Evolutionary conservation across 2,113 vertebrate species (phyloP), one percentile per base, ranked within the genome.

Genomic region (Catharus fuscescens): DNA sequence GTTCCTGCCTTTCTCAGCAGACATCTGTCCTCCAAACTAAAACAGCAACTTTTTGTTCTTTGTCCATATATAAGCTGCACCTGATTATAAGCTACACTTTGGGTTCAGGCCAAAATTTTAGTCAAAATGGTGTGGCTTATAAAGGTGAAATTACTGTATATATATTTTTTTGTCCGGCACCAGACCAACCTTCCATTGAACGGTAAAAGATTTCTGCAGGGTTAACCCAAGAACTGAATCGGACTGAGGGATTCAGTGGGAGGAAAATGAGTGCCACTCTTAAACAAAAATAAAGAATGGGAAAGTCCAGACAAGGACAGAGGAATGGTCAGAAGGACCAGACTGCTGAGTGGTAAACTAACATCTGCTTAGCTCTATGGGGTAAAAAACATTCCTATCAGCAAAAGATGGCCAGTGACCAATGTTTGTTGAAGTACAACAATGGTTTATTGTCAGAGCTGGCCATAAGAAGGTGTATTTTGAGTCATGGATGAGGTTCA

Each of bases 221-320:
- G 2, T 61, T 86, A 78, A 70, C 28, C 12, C 24, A 23, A 69
- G 21, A 80, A 78, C 3, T 8, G 1, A 16, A 7, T 13, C 2
- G 16, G 9, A 10, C 1, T 2, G 14, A 42, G 23, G 5, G 9
- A 2, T 6, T 9, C 1, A 1, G 26, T 8, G 9, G 25, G 14
- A 71, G 29, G 25, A 45, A 79, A 57, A 36, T 21, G 14, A 71
- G 13, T 47, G 24, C 4, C 3, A 18, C 0, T 45, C 23, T 40
- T 54, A 36, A 42, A 18, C 10, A 36, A 50, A 71, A 76, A 24
- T 20, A 56, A 78, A 4, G 16, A 60, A 38, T 18, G 13, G 3
- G 10, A 56, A 81, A 50, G 10, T 34, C 10, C 6, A 56, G 45
- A 24, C 21, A 80, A 66, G 21, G 25, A 54, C 7, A 61, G 15